Evolutionary conservation across 2,113 vertebrate genomes (phyloP), one percentile per base, ranked within the genome.

Genomic region (Capreolus pygargus): DNA sequence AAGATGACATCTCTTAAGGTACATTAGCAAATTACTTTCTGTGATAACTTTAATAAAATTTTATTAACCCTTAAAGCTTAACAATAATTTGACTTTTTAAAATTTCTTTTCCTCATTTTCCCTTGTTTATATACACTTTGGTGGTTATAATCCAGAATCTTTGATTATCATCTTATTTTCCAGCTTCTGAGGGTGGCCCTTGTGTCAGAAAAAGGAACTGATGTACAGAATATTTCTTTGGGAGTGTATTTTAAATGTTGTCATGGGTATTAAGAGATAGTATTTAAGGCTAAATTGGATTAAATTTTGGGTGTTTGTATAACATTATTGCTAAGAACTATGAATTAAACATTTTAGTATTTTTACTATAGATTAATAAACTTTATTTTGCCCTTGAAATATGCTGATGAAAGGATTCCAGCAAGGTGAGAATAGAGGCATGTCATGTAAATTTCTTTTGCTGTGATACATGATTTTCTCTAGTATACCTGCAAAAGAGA

Each of bases 281-380:
- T 33, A 81, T 89, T 87, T 47, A 95, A 76, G 19, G 85, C 33
- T 95, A 95, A 91, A 64, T 86, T 97, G 27, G 50, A 92, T 92
- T 92, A 82, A 92, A 45, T 94, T 27, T 64, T 94, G 78, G 45
- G 7, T 43, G 47, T 91, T 88, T 91, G 11, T 89, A n/a, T 64
- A 88, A 6, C 45, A 43, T 8, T 92, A n/a, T 17, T 94, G 58
- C 13, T 61, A 91, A 86, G 36, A 86, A 39, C 10, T 28, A 10
- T 79, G 43, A 79, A 23, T 96, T 96, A 92, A 58, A 83, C 7
- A 64, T 88, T 97, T 96, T 94, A 97, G 43, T 93, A 55, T 81
- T 74, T 97, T 78, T 91, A 61, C 43, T 36, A 2, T 87, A 54
- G 74, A 84, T 9, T 93, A 78, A 83, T 95, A 88, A 89, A 93